Evolutionary conservation across 2,888 invertebrate genomes (phyloP).

Genomic region (Baronia brevicornis): DNA sequence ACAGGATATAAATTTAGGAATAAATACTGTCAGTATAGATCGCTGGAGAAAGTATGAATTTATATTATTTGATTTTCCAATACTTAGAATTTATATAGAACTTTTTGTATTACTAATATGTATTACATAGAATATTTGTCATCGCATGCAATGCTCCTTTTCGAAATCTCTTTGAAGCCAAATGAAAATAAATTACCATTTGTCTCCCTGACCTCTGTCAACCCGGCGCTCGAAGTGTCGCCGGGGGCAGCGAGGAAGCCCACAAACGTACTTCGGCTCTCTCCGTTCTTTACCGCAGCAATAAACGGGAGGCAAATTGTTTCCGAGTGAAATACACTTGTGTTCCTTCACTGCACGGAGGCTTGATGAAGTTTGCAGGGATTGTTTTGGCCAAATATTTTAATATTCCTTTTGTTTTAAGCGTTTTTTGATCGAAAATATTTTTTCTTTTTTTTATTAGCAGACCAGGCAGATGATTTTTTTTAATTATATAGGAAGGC

Average conservation of each 20-base stretch:
- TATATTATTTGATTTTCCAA: too few species aligned
- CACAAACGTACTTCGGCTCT: slow-evolving; percentile 23
- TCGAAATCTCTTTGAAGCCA: too few species aligned
- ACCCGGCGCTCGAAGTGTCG: slow-evolving; percentile 9
- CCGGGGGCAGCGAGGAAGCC: slow-evolving; percentile 23
- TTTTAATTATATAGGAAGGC: too few species aligned
- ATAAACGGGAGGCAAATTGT: slow-evolving; percentile 15
- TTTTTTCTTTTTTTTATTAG: too few species aligned
- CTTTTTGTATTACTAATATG: slow-evolving; percentile 8
- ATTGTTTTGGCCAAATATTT: slow-evolving; percentile 7
- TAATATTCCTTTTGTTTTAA: slow-evolving; percentile 2
- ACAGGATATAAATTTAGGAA: too few species aligned
- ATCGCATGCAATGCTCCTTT: neutral
- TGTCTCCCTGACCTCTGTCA: neutral
- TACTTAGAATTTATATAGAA: neutral
- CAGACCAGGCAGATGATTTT: too few species aligned
- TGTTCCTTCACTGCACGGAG: slow-evolving; percentile 12
- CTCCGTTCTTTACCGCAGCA: slow-evolving; percentile 21
- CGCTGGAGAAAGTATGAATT: too few species aligned
- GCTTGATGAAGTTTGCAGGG: slow-evolving; percentile 11
- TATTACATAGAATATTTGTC: slow-evolving; percentile 9
- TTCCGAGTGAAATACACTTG: slow-evolving; percentile 10
- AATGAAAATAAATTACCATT: too few species aligned
- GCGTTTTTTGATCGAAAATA: slow-evolving; percentile 9
- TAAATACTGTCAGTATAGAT: too few species aligned